A percentile compares a stretch with the other conserved stretches of the same genome.
These are phyloP conservation scores for Iguana delicatissima DNA, from an alignment of 2,797 vertebrate species.

Conservation along the genomic window DNA sequence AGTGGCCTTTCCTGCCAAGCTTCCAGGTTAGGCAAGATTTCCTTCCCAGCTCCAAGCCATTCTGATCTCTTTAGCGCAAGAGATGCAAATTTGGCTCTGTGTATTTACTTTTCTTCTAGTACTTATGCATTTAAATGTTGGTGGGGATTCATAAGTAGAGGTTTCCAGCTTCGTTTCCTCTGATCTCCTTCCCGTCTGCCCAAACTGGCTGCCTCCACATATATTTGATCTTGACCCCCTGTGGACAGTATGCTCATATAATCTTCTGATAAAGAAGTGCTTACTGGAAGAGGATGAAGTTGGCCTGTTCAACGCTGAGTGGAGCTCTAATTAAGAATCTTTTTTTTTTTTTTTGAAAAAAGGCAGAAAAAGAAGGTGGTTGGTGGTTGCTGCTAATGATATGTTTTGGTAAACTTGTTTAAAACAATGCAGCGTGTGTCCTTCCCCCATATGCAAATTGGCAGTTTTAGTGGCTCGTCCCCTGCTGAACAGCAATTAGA, in stretches of 20 bases:
- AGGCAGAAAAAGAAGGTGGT: slow-evolving; percentile 59
- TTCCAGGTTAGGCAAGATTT: not conserved
- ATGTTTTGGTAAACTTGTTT: slow-evolving; percentile 75
- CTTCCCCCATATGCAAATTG: slow-evolving; percentile 74
- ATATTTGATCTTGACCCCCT: slow-evolving; percentile 26
- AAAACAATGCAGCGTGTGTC: slow-evolving; percentile 81
- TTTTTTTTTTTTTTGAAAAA: slow-evolving; percentile 9
- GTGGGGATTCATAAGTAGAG: not conserved
- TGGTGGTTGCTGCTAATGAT: slow-evolving; percentile 78
- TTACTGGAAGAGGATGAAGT: slow-evolving; percentile 34
- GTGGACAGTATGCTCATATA: slow-evolving; percentile 13
- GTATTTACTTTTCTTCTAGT: not conserved
- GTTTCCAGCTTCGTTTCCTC: slow-evolving; percentile 4
- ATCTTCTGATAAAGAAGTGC: slow-evolving; percentile 34
- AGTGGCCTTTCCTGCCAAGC: not conserved
- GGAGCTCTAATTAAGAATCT: slow-evolving; percentile 65
- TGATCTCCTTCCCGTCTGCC: slow-evolving; percentile 19
- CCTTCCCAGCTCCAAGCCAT: not conserved
- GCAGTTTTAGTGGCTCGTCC: slow-evolving; percentile 78
- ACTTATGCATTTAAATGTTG: slow-evolving; percentile 1
- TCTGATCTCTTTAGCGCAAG: not conserved
- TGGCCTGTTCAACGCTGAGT: slow-evolving; percentile 51
- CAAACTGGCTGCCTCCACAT: slow-evolving; percentile 9
- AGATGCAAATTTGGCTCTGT: slow-evolving; percentile 1
- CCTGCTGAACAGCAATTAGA: slow-evolving; percentile 79